Evolutionary conservation across 30 jellyfish, hydroid and myxozoan species (phyloP).

Genomic region (Morbakka virulenta): DNA sequence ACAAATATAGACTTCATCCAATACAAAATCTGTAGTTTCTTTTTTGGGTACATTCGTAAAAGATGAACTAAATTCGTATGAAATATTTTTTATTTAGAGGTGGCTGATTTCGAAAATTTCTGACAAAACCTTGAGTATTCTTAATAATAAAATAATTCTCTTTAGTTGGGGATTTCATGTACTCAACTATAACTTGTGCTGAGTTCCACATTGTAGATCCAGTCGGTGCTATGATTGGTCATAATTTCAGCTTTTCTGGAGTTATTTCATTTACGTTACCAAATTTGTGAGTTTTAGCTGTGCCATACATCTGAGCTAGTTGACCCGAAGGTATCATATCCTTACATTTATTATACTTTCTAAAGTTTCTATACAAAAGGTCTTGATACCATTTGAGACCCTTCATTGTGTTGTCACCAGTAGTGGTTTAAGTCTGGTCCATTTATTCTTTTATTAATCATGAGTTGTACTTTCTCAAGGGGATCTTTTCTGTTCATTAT

Average conservation of each 20-base stretch:
- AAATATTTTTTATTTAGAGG: conserved; percentile 1
- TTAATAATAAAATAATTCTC: not conserved
- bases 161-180: conserved; percentile 7
- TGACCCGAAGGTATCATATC: too few relatives aligned
- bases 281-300: conserved; percentile 35
- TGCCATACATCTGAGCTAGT: conserved; percentile 21
- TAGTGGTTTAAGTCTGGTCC: not conserved
- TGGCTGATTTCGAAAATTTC: not conserved
- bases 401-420: conserved; percentile 8
- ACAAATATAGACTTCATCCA: too few relatives aligned
- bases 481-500: conserved; percentile 14
- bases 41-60: conserved; percentile 21
- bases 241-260: conserved; percentile 10
- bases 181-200: conserved; percentile 29
- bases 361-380: conserved; percentile 8
- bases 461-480: conserved; percentile 7
- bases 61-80: not conserved
- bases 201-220: conserved; percentile 16
- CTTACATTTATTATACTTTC: not conserved
- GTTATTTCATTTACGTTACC: conserved; percentile 1
- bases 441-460: conserved; percentile 29
- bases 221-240: conserved; percentile 43
- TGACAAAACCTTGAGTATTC: conserved; percentile 15
- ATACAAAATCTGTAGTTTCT: conserved; percentile 16
- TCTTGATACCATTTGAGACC: conserved; percentile 7